phyloP scores from a whole-genome alignment of 2,113 vertebrate genomes.

The Eupsittula cactorum region DNA sequence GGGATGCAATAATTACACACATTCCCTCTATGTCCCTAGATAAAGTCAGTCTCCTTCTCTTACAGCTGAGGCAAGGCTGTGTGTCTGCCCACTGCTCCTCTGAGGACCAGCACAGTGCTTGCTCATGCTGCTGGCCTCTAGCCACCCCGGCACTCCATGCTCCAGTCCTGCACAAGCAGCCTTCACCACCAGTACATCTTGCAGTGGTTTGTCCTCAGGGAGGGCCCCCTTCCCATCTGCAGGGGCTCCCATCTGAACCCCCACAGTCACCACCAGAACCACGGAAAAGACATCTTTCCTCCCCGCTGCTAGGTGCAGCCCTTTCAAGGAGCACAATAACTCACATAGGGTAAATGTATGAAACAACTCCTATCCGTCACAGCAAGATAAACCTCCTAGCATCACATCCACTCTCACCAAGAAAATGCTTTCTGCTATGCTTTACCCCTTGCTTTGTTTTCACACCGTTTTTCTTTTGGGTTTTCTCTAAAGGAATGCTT shows the following conservation, averaged over 20 bases:
- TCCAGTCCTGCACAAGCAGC: neutral
- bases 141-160: rapidly evolving
- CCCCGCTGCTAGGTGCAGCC: neutral
- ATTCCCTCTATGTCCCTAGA: neutral
- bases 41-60: neutral
- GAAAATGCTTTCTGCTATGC: neutral
- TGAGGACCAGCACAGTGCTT: rapidly evolving
- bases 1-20: neutral
- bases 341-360: rapidly evolving
- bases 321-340: neutral
- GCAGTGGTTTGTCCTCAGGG: rapidly evolving
- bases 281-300: neutral
- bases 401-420: neutral
- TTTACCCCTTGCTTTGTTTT: neutral
- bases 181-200: rapidly evolving
- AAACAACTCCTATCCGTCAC: neutral
- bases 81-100: neutral
- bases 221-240: neutral
- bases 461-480: neutral
- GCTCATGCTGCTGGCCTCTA: neutral
- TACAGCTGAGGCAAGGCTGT: neutral
- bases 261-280: neutral
- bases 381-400: neutral
- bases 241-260: rapidly evolving
- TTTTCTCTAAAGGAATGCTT: neutral